Percentiles rank a stretch among this genome's conserved stretches.
phyloP scores from a whole-genome alignment of 2,888 invertebrate species.

The Helicoverpa assulta region DNA sequence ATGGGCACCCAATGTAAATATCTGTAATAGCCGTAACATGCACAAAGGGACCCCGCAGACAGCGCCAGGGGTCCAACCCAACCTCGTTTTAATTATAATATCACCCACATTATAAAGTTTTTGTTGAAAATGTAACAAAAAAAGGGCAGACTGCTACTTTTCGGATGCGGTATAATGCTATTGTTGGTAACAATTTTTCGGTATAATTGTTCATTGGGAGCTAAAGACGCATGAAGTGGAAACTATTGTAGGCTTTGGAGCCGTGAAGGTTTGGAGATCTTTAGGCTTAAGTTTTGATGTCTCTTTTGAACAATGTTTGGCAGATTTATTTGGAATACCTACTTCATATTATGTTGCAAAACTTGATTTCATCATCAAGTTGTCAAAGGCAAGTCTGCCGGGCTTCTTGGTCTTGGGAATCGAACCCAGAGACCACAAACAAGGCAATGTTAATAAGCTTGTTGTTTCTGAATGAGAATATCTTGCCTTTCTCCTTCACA shows the following conservation, averaged over 20 bases:
- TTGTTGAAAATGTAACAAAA: conserved; percentile 69
- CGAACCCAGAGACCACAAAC: not conserved
- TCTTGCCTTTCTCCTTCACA: conserved; percentile 27
- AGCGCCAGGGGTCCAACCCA: conserved; percentile 82
- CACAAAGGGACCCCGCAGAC: conserved; percentile 85
- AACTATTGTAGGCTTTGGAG: conserved; percentile 54
- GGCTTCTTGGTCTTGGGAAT: not conserved
- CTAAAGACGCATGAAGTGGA: conserved; percentile 63
- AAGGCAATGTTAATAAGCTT: not conserved
- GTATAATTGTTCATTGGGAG: conserved; percentile 63
- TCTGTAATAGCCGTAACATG: conserved; percentile 84
- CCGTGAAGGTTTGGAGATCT: conserved; percentile 55
- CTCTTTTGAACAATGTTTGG: conserved; percentile 10
- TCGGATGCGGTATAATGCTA: conserved; percentile 70
- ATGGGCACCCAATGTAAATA: conserved; percentile 88
- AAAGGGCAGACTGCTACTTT: conserved; percentile 74
- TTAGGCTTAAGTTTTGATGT: conserved; percentile 12
- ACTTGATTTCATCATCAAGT: too few relatives aligned
- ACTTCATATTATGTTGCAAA: too few relatives aligned
- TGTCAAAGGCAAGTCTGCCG: not conserved
- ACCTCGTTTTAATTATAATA: conserved; percentile 89
- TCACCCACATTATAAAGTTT: conserved; percentile 88
- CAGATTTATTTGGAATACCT: not conserved
- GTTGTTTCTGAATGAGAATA: not conserved
- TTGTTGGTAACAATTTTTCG: conserved; percentile 63